Base-by-base conservation (phyloP, 2,888 invertebrate species). In the Phyto melanocephala region DNA sequence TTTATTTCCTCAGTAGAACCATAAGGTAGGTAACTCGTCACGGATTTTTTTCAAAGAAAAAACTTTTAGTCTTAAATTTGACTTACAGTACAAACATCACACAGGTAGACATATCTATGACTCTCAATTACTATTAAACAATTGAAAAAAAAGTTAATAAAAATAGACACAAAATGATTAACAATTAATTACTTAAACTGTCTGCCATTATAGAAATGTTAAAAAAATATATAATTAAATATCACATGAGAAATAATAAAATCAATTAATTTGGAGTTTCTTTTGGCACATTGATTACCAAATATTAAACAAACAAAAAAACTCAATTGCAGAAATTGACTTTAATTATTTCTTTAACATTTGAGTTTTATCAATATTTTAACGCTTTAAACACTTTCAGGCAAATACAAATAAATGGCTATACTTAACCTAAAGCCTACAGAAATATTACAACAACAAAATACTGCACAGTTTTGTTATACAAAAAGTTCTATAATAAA, bases 391-490 rank as follows among this genome's bases (percentile, higher is more conserved):
- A 68, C 60, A 54, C 58, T 58, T 50, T 24, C 22, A 58, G 33
- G 13, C 68, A 70, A 62, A 50, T 60, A 45, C 17, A 74, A 67
- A 70, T 45, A 65, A 81, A 81, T 71, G 56, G 42, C 22, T 65
- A 54, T 50, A 67, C 52, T 81, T 81, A 81, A 72, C 35, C 60
- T 56, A 77, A 77, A 81, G 81, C 81, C 81, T 81, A 81, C 71
- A 76, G 54, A 81, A 37, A 81, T 70, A n/a, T n/a, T n/a, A 47
- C 58, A 58, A 20, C 40, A 71, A 28, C 28, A 52, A 67, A 67
- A 35, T 15, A 4, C 33, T 50, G 50, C 50, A 77, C 52, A 3
- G 13, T 22, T 60, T 68, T 52, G 0, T 47, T 68, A 45, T 4
- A 65, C 45, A 47, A 58, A 15, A 37, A 45, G 33, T 54, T 15